phyloP scores from a whole-genome alignment of 2,888 invertebrate genomes.

The Sylvicola cinctus region DNA sequence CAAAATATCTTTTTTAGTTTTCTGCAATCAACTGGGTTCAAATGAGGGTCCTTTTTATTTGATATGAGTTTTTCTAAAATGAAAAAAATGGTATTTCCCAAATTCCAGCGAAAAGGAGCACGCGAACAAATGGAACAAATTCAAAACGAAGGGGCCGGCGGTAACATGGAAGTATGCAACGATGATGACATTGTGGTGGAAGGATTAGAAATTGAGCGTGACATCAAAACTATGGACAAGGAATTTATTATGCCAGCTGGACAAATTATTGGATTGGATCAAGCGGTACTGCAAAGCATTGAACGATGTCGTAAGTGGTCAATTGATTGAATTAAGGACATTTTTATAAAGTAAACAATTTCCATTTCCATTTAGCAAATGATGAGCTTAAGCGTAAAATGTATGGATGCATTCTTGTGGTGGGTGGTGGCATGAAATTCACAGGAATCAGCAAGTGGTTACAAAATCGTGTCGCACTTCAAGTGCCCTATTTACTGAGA shows the following conservation, averaged over 20 bases:
- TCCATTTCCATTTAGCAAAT: slow-evolving; percentile 27
- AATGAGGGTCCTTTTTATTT: slow-evolving; percentile 8
- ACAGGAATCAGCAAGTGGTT: slow-evolving; percentile 70
- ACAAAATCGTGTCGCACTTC: slow-evolving; percentile 64
- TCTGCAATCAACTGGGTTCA: no score
- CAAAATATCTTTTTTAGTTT: no score
- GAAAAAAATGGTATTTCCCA: slow-evolving; percentile 1
- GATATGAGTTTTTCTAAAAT: slow-evolving; percentile 1
- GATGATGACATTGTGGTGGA: slow-evolving; percentile 61
- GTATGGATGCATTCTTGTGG: slow-evolving; percentile 79
- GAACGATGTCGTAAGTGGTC: slow-evolving; percentile 53
- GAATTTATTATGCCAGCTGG: slow-evolving; percentile 53
- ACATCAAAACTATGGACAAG: slow-evolving; percentile 30
- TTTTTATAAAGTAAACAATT: neutral
- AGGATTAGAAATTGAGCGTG: slow-evolving; percentile 28
- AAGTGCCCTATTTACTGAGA: slow-evolving; percentile 61
- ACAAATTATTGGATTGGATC: slow-evolving; percentile 70
- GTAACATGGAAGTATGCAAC: slow-evolving; percentile 17
- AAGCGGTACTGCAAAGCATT: slow-evolving; percentile 79
- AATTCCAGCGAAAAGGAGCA: slow-evolving; percentile 30
- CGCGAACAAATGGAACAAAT: slow-evolving; percentile 26
- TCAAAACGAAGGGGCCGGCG: slow-evolving; percentile 21
- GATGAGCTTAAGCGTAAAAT: slow-evolving; percentile 85
- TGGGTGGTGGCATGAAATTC: slow-evolving; percentile 82
- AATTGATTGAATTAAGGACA: slow-evolving; percentile 3